Percentiles rank a stretch among this genome's conserved stretches.
These are phyloP conservation scores for Drosophila recens DNA, from an alignment of 2,888 invertebrate species.

Conservation along the genomic window DNA sequence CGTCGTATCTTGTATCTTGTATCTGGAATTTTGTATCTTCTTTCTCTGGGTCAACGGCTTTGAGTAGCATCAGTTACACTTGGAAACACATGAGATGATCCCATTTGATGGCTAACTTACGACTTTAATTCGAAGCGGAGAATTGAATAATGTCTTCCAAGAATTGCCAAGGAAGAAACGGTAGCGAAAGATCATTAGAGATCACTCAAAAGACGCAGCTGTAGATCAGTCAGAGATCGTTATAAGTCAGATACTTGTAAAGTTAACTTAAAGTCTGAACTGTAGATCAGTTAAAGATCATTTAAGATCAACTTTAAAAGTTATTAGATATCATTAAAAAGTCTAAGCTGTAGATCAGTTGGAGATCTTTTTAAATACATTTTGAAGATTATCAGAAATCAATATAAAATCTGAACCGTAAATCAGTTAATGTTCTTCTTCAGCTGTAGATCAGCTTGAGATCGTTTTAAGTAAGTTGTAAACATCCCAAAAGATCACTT, in stretches of 20 bases:
- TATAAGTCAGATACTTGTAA: not conserved
- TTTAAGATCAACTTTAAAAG: too few species aligned
- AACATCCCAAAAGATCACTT: too few species aligned
- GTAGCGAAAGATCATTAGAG: not conserved
- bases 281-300: not conserved
- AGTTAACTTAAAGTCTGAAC: not conserved
- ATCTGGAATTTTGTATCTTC: too few species aligned
- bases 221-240: not conserved
- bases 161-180: not conserved
- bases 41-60: slow-evolving; percentile 46
- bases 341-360: not conserved
- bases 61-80: slow-evolving; percentile 24
- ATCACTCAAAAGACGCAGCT: not conserved
- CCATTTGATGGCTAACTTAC: slow-evolving; percentile 24
- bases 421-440: not conserved
- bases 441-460: too few species aligned
- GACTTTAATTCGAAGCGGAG: slow-evolving; percentile 9
- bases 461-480: too few species aligned
- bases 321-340: not conserved
- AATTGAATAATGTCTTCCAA: slow-evolving; percentile 3
- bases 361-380: not conserved
- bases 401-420: not conserved
- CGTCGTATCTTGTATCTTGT: slow-evolving; percentile 25
- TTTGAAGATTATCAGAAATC: not conserved
- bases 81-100: slow-evolving; percentile 22